phyloP scores from a whole-genome alignment of 2,113 vertebrate species.

The Mellivora capensis region DNA sequence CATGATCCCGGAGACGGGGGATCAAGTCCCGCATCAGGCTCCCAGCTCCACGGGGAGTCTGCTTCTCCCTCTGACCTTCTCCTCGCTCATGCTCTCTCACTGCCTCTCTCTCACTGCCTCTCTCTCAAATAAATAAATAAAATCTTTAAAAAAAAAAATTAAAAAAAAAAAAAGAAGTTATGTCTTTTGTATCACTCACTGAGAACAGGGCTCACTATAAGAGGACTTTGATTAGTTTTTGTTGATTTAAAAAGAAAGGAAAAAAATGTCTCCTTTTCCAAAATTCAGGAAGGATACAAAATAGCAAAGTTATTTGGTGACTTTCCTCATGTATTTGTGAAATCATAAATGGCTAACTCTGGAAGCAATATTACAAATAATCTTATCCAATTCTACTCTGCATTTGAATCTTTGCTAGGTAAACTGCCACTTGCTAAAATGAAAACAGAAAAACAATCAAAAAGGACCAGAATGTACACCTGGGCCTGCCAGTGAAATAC shows the following conservation, averaged over 20 bases:
- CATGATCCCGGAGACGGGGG: no score
- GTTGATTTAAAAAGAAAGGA: background rate
- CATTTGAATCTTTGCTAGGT: background rate
- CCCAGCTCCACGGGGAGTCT: no score
- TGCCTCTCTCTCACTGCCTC: no score
- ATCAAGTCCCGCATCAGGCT: no score
- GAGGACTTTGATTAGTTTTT: background rate
- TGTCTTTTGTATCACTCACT: background rate
- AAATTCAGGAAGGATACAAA: conserved; percentile 1
- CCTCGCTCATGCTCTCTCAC: no score
- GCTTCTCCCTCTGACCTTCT: no score
- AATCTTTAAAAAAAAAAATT: no score
- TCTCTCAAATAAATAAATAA: no score
- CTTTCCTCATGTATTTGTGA: background rate
- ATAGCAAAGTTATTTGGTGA: background rate
- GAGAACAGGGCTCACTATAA: background rate
- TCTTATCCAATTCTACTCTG: background rate
- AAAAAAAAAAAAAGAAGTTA: no score
- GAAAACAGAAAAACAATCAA: background rate
- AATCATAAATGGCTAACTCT: background rate
- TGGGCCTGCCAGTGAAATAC: background rate
- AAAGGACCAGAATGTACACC: background rate
- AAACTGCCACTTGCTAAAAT: background rate
- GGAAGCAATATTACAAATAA: background rate
- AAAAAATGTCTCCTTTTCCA: background rate